Conservation (phyloP, 2,797 vertebrate genomes). For the Sylvilagus floridanus region DNA sequence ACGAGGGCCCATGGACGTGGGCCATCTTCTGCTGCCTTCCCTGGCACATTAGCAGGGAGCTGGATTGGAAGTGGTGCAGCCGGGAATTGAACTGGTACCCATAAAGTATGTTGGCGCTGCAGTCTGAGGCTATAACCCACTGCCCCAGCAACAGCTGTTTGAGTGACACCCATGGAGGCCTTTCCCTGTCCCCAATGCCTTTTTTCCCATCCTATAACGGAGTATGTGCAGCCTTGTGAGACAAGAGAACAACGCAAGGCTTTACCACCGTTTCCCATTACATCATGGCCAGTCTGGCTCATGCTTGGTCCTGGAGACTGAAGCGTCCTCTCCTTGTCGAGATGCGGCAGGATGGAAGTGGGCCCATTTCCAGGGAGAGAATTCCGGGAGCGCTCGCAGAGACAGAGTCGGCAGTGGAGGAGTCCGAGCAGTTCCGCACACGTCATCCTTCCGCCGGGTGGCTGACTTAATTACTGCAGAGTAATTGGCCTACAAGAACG, state of each 20-base stretch:
- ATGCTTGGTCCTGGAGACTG: slow-evolving; percentile 56
- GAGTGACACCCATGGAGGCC: fast-evolving
- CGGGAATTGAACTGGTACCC: no score
- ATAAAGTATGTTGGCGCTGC: no score
- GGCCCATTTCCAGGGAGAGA: not conserved
- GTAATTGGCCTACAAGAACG: slow-evolving; percentile 71
- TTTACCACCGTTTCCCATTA: not conserved
- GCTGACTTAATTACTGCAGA: not conserved
- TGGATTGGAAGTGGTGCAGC: no score
- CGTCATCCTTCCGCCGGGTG: not conserved
- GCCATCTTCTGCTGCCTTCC: no score
- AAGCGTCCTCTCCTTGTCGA: slow-evolving; percentile 58
- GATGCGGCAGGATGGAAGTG: not conserved
- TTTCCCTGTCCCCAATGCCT: not conserved
- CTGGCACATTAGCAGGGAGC: no score
- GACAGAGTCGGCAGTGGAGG: not conserved
- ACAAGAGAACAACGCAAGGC: not conserved
- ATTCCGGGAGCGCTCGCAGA: slow-evolving; percentile 8
- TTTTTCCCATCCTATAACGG: not conserved
- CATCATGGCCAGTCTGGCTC: not conserved
- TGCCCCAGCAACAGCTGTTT: not conserved
- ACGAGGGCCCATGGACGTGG: no score
- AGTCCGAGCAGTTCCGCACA: not conserved
- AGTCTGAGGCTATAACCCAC: no score
- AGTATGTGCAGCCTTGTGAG: not conserved